Base-by-base conservation (phyloP, 2,888 invertebrate species). In the Zaprionus obscuricornis region DNA sequence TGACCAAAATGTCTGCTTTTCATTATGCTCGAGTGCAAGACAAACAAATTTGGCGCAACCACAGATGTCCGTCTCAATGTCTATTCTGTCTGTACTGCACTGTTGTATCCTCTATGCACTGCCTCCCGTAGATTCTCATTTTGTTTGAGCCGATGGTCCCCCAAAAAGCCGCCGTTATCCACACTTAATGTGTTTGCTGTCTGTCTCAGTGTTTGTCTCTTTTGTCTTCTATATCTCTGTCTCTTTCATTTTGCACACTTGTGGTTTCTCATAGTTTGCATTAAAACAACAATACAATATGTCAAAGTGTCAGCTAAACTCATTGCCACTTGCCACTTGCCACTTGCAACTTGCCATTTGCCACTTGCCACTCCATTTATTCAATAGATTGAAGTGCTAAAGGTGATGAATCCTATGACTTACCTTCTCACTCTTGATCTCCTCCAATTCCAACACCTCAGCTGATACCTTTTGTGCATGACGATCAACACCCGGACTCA, bases 401-500 rank as follows among this genome's bases (percentile, higher is more conserved):
- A n/a, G n/a, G n/a, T n/a, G n/a, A n/a, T n/a, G n/a, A n/a, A n/a
- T n/a, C n/a, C n/a, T n/a, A n/a, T n/a, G 20, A 64, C 68, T 78
- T 43, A 90, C 90, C 88, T 90, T 90, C 60, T 90, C 90, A 66
- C 64, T 88, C 75, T 90, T 90, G 36, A 90, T 85, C 73, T 90
- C 90, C 64, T 90, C 90, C 62, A 90, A 67, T 56, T 90, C 90
- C 3, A 90, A 78, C 14, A 90, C 90, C 63, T 90, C 92, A 24
- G 92, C 86, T 0, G 93, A 92, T 20, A 90, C 89, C 66, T 91
- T 92, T 68, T 87, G 93, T 72, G 67, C 91, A 91, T 92, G 88
- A 78, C 94, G 88, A 90, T 93, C 92, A 87, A 93, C 91, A 64
- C 93, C 91, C 83, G 93, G 92, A 74, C 90, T 90, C 3, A 90